These are phyloP conservation scores for Torymus tubicola DNA, from an alignment of 2,888 invertebrate species.

Conservation along the genomic window DNA sequence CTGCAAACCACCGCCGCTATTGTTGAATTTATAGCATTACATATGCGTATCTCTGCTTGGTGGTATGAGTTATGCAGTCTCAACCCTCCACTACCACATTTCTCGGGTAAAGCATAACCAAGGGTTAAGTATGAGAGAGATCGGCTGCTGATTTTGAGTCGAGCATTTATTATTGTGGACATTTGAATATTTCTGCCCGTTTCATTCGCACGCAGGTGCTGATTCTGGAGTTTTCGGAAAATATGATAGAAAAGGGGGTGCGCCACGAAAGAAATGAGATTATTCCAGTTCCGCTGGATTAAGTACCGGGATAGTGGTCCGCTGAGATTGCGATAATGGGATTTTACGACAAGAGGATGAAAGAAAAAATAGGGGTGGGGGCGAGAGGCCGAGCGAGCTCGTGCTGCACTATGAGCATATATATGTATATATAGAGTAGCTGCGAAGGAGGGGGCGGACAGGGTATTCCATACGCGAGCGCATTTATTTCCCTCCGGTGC, in stretches of 20 bases:
- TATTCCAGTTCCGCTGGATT: conserved; percentile 53
- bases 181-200: conserved; percentile 40
- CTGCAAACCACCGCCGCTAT: too few species aligned
- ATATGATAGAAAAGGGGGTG: conserved; percentile 35
- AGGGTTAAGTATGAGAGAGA: neutral
- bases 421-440: too few species aligned
- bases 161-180: conserved; percentile 26
- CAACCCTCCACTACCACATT: too few species aligned
- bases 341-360: conserved; percentile 49
- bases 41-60: too few species aligned
- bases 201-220: neutral
- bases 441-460: neutral
- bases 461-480: conserved; percentile 21
- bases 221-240: conserved; percentile 43
- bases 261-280: conserved; percentile 51
- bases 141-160: conserved; percentile 23
- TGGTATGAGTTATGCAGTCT: too few species aligned
- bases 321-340: conserved; percentile 56
- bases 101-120: too few species aligned
- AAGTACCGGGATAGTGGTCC: conserved; percentile 56
- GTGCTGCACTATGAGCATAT: too few species aligned
- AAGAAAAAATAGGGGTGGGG: conserved; percentile 9
- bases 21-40: too few species aligned
- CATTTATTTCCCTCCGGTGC: conserved; percentile 22
- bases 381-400: neutral